phyloP scores from a whole-genome alignment of 2,797 vertebrate species.

The Hylomyscus alleni region DNA sequence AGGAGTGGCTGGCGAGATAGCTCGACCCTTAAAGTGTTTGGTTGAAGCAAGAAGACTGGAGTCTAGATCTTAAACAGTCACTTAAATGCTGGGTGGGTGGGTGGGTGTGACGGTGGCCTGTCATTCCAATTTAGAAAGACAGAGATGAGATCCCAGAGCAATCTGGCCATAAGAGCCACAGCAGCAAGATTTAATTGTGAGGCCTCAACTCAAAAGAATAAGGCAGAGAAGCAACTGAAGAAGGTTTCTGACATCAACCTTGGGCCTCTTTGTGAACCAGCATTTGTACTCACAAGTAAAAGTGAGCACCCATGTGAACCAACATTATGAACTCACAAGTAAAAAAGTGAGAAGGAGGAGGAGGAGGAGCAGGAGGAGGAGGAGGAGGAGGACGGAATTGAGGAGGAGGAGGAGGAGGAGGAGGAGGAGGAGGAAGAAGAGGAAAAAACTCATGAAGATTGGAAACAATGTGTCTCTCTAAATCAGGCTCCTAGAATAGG shows the following conservation, averaged over 20 bases:
- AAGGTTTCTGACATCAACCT: neutral
- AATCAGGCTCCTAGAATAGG: neutral
- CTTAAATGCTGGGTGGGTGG: neutral
- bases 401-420: neutral
- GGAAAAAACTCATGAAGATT: neutral
- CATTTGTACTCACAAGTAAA: neutral
- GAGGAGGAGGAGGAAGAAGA: neutral
- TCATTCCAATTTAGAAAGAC: neutral
- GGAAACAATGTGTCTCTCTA: neutral
- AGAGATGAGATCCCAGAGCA: neutral
- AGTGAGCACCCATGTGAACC: neutral
- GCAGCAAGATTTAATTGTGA: neutral
- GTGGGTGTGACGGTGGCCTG: neutral
- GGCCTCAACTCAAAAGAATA: neutral
- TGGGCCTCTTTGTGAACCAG: neutral
- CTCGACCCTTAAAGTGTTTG: neutral
- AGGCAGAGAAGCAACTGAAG: neutral
- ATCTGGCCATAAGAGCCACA: neutral
- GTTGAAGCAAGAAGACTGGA: neutral
- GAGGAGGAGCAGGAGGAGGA: too few species aligned
- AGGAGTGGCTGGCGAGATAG: neutral
- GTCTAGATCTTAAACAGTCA: neutral
- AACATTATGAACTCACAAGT: neutral
- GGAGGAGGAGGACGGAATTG: neutral
- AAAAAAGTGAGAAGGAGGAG: neutral